Conservation (phyloP, 2,888 invertebrate species). For the Digitonthophagus gazella region DNA sequence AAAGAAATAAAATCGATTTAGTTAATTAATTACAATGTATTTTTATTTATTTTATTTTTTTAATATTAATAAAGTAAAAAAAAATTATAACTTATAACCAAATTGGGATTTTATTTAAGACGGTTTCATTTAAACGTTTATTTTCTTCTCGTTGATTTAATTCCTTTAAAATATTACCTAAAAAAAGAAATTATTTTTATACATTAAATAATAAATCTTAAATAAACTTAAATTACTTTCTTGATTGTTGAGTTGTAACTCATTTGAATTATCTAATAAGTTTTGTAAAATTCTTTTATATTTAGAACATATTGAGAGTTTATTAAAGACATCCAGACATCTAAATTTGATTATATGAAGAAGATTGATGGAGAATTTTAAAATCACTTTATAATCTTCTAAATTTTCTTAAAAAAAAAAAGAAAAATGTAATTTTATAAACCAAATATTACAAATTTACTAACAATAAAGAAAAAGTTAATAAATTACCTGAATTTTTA, state of each 20-base stretch:
- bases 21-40: no score
- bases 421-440: no score
- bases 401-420: conserved; percentile 1
- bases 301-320: conserved; percentile 39
- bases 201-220: neutral
- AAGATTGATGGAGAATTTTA: conserved; percentile 27
- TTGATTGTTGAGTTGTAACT: conserved; percentile 21
- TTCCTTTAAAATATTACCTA: conserved; percentile 31
- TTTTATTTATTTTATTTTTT: no score
- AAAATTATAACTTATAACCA: conserved; percentile 21
- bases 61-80: no score
- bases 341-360: conserved; percentile 37
- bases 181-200: conserved; percentile 20
- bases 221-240: conserved; percentile 24
- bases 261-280: conserved; percentile 28
- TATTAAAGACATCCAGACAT: conserved; percentile 38
- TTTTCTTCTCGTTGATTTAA: conserved; percentile 36
- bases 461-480: neutral
- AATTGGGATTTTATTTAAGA: conserved; percentile 21
- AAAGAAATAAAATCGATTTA: neutral
- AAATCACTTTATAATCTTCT: conserved; percentile 17
- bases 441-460: neutral
- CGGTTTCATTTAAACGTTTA: neutral
- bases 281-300: conserved; percentile 39
- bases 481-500: neutral